These are phyloP conservation scores for Psophia crepitans DNA, from an alignment of 2,113 vertebrate genomes.

Conservation along the genomic window DNA sequence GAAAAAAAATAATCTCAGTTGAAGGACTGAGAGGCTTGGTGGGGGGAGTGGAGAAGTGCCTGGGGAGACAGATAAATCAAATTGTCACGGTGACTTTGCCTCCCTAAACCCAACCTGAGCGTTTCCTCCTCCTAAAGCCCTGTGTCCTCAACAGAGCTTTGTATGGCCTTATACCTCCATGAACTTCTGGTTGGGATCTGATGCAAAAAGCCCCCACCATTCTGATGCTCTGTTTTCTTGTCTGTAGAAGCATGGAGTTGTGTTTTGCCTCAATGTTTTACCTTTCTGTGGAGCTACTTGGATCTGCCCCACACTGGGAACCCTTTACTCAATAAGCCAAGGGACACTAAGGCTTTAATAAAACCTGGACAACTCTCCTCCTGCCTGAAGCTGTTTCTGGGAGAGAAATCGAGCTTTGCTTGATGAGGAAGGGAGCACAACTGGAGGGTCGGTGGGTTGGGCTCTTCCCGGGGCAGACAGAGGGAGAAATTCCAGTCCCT, in stretches of 20 bases:
- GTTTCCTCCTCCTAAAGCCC: accelerated
- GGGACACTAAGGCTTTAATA: background rate
- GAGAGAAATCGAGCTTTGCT: background rate
- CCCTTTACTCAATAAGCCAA: background rate
- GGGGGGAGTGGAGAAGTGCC: background rate
- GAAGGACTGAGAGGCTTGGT: background rate
- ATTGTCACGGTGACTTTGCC: background rate
- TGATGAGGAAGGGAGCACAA: background rate
- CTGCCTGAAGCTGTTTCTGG: background rate
- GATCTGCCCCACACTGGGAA: background rate
- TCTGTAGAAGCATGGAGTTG: background rate
- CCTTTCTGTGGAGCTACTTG: background rate
- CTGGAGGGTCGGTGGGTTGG: background rate
- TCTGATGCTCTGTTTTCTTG: background rate
- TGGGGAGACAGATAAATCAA: background rate
- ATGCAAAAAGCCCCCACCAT: no score
- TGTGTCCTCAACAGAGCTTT: background rate
- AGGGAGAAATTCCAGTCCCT: background rate
- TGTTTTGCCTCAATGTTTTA: background rate
- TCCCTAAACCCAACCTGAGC: background rate
- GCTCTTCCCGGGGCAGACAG: background rate
- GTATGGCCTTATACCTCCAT: background rate
- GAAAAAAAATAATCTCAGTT: background rate
- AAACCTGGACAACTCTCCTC: background rate
- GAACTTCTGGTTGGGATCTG: background rate